These are phyloP conservation scores for Panopea generosa DNA, from an alignment of 2,888 invertebrate species.

Conservation along the genomic window DNA sequence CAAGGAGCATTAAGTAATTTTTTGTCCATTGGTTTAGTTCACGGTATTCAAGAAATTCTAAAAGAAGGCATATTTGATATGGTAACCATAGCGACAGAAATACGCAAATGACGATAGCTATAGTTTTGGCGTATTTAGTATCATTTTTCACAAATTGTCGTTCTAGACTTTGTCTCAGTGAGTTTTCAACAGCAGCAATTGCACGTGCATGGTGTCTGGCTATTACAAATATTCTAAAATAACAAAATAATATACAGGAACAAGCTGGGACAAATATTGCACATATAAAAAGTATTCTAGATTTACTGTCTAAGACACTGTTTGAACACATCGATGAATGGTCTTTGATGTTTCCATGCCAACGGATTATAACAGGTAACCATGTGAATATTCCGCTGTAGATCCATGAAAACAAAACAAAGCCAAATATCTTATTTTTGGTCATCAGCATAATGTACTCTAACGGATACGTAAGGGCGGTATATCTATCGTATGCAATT, in stretches of 20 bases:
- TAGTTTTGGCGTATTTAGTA: slow-evolving; percentile 88
- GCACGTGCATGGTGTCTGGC: slow-evolving; percentile 89
- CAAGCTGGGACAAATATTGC: slow-evolving; percentile 89
- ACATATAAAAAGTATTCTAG: slow-evolving; percentile 87
- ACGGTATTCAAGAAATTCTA: slow-evolving; percentile 79
- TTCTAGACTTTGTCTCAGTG: slow-evolving; percentile 84
- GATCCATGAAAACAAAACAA: slow-evolving; percentile 88
- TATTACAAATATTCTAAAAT: slow-evolving; percentile 89
- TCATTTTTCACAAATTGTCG: slow-evolving; percentile 74
- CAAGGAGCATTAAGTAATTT: slow-evolving; percentile 88
- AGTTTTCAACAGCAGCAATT: slow-evolving; percentile 88
- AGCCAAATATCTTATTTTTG: slow-evolving; percentile 87
- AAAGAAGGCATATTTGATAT: slow-evolving; percentile 86
- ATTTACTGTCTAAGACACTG: slow-evolving; percentile 83
- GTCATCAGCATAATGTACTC: slow-evolving; percentile 89
- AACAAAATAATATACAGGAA: slow-evolving; percentile 87
- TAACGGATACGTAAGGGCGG: slow-evolving; percentile 88
- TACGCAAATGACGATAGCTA: slow-evolving; percentile 88
- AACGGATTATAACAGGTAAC: slow-evolving; percentile 86
- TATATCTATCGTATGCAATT: slow-evolving; percentile 88
- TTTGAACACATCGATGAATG: slow-evolving; percentile 51
- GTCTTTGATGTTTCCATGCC: slow-evolving; percentile 68
- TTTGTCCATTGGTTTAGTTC: slow-evolving; percentile 87
- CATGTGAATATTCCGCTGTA: slow-evolving; percentile 88
- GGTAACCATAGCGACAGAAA: slow-evolving; percentile 89